Evolutionary conservation across 2,797 vertebrate genomes (phyloP), one percentile per base, ranked within the genome.

Genomic region (Crenuchus spilurus): DNA sequence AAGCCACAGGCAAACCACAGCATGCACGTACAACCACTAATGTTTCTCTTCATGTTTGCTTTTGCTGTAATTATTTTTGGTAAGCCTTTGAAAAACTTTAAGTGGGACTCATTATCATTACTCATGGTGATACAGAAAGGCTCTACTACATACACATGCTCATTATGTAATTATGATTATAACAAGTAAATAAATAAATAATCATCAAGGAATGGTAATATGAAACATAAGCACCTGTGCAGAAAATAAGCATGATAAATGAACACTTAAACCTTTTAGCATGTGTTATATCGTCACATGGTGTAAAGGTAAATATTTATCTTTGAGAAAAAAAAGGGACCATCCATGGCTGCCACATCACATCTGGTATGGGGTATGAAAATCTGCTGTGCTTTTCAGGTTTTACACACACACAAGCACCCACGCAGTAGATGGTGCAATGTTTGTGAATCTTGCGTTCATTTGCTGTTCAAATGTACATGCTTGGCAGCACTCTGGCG

Each of bases 301-400:
- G 37, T 57, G 20, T 65, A 71, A 81, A 75, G 26, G 46, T 81
- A 72, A 75, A 82, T 76, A 80, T 79, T 80, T 80, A 26, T 69
- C 75, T 73, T 64, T 4, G 48, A 54, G 65, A 41, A 51, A 64
- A 68, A 46, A 41, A 42, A 41, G 5, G 35, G 30, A 42, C n/a
- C 30, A 16, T 26, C 26, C 31, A 74, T 64, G 44, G 71, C 48
- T 42, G 61, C 55, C 20, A 8, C 42, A 37, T 33, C 65, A 20
- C 52, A 70, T 76, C 68, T 74, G 57, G 69, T 68, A 30, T 18
- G 48, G 44, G n/a, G 35, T 9, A 66, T 52, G 57, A 68, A 72
- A 78, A 66, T 35, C 30, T 67, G n/a, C 42, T n/a, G 37, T 18
- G 68, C 33, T 48, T 70, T 70, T 77, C 39, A 70, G 65, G 70